Evolutionary conservation across 2,797 vertebrate genomes (phyloP).

Genomic region (Cottoperca gobio): DNA sequence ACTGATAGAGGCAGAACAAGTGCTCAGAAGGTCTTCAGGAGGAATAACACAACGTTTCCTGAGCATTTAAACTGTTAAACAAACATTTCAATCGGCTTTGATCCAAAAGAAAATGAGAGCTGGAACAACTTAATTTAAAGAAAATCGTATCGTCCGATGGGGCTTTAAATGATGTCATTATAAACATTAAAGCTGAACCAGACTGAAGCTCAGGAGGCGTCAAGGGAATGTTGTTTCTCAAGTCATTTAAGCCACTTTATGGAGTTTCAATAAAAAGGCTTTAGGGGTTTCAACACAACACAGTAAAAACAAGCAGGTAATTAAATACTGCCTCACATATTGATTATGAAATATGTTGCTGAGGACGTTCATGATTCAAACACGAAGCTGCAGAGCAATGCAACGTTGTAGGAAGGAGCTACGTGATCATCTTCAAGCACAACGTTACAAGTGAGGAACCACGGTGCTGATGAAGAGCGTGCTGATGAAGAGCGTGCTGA

Average conservation of each 20-base stretch:
- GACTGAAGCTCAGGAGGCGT: neutral
- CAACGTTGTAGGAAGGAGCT: no score
- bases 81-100: no score
- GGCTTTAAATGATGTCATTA: neutral
- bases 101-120: neutral
- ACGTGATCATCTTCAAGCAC: no score
- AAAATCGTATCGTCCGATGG: neutral
- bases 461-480: no score
- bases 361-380: slow-evolving; percentile 35
- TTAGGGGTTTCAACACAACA: slow-evolving; percentile 2
- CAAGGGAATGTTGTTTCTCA: neutral
- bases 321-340: slow-evolving; percentile 29
- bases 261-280: neutral
- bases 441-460: no score
- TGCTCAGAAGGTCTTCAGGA: no score
- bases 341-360: slow-evolving; percentile 15
- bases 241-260: neutral
- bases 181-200: no score
- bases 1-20: no score
- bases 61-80: no score
- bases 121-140: neutral
- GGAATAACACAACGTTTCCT: no score
- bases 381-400: no score
- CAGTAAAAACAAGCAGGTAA: slow-evolving; percentile 25
- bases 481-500: no score